Conservation (phyloP, 2,113 vertebrate species). For the Anas platyrhynchos region DNA sequence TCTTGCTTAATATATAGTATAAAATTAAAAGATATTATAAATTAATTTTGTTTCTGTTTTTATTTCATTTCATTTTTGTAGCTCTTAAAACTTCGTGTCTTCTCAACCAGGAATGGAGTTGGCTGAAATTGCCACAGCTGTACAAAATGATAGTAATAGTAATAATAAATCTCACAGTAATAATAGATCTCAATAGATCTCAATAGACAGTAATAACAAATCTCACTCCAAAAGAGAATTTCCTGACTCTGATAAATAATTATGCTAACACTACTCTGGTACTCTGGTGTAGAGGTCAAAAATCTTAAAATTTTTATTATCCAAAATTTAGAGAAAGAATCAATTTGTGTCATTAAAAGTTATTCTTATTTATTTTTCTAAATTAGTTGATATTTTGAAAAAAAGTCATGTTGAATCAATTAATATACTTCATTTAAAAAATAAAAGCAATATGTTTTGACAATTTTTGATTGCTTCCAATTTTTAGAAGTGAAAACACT, state of each 20-base stretch:
- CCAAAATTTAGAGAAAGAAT: neutral
- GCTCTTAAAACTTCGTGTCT: neutral
- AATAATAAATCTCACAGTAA: neutral
- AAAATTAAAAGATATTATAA: no score
- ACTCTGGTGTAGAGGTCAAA: neutral
- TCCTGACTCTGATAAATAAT: neutral
- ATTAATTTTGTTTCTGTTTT: neutral
- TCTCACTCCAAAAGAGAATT: neutral
- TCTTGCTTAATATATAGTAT: neutral
- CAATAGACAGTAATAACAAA: neutral
- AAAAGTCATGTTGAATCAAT: neutral
- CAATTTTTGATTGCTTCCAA: neutral
- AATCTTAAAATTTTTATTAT: neutral
- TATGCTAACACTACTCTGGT: neutral
- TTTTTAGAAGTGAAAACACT: neutral
- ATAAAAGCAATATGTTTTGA: neutral
- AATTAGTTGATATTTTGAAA: neutral
- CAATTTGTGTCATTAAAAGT: neutral
- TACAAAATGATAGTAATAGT: neutral
- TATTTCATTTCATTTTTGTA: neutral
- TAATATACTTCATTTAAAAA: neutral
- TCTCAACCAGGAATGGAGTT: neutral
- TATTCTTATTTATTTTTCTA: neutral
- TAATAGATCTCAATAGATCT: neutral
- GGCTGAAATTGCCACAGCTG: neutral